phyloP scores from a whole-genome alignment of 2,888 invertebrate species.

The Bellardia pandia region DNA sequence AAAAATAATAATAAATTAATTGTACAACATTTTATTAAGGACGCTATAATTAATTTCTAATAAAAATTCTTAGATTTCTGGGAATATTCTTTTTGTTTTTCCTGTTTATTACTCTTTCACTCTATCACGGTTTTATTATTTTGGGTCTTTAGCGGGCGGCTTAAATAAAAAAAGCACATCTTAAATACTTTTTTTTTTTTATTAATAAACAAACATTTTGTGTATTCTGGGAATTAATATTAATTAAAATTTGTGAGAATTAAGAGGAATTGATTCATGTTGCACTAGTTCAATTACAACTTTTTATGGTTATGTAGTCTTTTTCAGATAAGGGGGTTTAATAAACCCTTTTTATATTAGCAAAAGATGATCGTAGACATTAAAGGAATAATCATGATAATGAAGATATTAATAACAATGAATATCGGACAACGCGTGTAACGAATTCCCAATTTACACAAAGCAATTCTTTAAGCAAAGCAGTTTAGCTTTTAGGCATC shows the following conservation, averaged over 20 bases:
- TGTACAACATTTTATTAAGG: conserved; percentile 53
- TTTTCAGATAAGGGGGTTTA: too few relatives aligned
- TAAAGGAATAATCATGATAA: too few relatives aligned
- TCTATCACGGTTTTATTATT: conserved; percentile 9
- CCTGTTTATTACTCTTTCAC: not conserved
- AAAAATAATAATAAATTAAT: conserved; percentile 12
- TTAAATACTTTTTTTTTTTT: conserved; percentile 6
- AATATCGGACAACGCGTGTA: too few relatives aligned
- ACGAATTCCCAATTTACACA: too few relatives aligned
- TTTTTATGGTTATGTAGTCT: not conserved
- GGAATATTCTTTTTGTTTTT: conserved; percentile 32
- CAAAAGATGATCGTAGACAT: too few relatives aligned
- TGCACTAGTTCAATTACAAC: not conserved
- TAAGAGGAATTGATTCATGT: conserved; percentile 3
- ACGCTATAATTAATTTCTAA: conserved; percentile 66
- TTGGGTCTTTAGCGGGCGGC: conserved; percentile 39
- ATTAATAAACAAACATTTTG: not conserved
- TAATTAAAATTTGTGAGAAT: conserved; percentile 25
- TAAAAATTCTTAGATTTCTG: conserved; percentile 65
- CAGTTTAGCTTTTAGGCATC: too few relatives aligned
- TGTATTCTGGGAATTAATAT: conserved; percentile 39
- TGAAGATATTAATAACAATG: too few relatives aligned
- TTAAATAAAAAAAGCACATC: conserved; percentile 40
- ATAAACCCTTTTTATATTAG: too few relatives aligned
- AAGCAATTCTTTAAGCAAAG: too few relatives aligned